Conservation (phyloP, 1,140 invertebrate genomes). For the Trachymyrmex cornetzi region DNA sequence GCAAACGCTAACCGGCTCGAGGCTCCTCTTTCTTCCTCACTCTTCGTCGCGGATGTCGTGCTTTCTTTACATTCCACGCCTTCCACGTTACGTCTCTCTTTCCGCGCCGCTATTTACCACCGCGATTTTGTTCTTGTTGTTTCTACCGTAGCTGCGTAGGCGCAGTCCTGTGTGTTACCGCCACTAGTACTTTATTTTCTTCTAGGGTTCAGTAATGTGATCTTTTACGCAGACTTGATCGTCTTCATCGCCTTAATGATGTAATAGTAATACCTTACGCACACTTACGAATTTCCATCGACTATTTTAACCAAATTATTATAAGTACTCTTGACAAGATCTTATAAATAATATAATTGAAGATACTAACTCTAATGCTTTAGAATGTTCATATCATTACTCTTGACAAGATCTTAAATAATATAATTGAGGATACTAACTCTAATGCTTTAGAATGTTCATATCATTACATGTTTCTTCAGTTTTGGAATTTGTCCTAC, state of each 20-base stretch:
- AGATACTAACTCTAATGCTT: not conserved
- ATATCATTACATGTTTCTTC: no score
- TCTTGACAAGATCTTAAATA: slow-evolving; percentile 25
- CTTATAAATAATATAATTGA: slow-evolving; percentile 5
- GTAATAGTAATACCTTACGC: slow-evolving; percentile 3
- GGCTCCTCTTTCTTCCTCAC: not conserved
- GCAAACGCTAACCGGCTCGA: not conserved
- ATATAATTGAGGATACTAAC: not conserved
- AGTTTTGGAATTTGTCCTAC: not conserved
- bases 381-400: not conserved
- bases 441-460: not conserved
- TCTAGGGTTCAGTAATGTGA: not conserved
- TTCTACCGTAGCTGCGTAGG: not conserved
- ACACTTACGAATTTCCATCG: not conserved
- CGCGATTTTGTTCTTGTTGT: slow-evolving; percentile 33
- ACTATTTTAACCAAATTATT: slow-evolving; percentile 9
- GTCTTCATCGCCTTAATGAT: slow-evolving; percentile 27
- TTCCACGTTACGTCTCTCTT: slow-evolving; percentile 37
- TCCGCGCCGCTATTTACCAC: slow-evolving; percentile 46
- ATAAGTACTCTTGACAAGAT: not conserved
- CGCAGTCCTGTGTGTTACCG: slow-evolving; percentile 19
- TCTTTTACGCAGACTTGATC: slow-evolving; percentile 14
- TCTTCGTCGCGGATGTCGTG: slow-evolving; percentile 10
- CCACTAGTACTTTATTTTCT: slow-evolving; percentile 29
- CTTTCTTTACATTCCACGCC: slow-evolving; percentile 47